Evolutionary conservation across 2,888 invertebrate species (phyloP).

Genomic region (Gasteruption jaculator): DNA sequence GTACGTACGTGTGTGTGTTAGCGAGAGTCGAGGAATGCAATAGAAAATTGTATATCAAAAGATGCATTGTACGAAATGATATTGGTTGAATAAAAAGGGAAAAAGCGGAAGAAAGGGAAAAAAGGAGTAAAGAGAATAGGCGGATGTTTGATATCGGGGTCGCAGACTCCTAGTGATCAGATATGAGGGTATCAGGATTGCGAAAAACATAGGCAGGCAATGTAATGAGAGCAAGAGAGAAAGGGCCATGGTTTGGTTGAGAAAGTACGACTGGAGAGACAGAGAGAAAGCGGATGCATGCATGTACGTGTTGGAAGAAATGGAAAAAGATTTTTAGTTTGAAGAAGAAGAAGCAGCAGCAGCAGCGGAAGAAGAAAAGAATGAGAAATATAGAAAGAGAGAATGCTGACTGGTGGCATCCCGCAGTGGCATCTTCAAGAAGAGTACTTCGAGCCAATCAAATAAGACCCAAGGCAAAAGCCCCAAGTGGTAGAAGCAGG

Average conservation of each 20-base stretch:
- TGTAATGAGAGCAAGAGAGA: not conserved
- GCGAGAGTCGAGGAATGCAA: no score
- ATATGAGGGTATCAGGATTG: conserved; percentile 25
- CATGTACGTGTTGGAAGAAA: conserved; percentile 10
- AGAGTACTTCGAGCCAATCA: conserved; percentile 23
- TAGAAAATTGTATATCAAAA: no score
- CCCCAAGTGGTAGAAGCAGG: not conserved
- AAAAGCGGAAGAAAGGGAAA: no score
- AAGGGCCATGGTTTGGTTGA: no score
- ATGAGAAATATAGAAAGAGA: conserved; percentile 15
- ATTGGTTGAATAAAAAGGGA: no score
- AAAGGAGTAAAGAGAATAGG: conserved; percentile 2
- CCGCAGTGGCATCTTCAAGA: conserved; percentile 20
- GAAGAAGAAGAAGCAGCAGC: not conserved
- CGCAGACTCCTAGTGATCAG: conserved; percentile 25
- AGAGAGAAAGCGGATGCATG: conserved; percentile 15
- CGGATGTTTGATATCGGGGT: conserved; percentile 7
- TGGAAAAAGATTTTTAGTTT: conserved; percentile 2
- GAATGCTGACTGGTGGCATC: conserved; percentile 27
- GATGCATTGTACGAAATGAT: no score
- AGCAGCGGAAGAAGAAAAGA: not conserved
- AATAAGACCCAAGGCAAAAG: conserved; percentile 21
- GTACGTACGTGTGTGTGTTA: no score
- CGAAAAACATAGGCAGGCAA: conserved; percentile 11
- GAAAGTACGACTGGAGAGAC: conserved; percentile 4